Percentiles rank a stretch among this genome's conserved stretches.
phyloP scores from a whole-genome alignment of 2,888 invertebrate species.

The Drosophila fulvimacula region DNA sequence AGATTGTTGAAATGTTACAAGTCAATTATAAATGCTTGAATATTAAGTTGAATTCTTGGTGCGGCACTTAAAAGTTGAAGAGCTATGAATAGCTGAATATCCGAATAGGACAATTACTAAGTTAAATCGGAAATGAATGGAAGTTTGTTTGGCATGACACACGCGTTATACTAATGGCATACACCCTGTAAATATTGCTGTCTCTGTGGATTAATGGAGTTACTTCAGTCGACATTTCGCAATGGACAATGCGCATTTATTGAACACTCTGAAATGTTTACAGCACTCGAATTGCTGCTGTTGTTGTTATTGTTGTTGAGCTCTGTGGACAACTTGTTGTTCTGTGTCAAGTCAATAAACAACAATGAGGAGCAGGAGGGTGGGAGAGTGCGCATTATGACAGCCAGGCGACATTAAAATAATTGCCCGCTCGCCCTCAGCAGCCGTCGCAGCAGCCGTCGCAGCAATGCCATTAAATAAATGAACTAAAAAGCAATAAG shows the following conservation, averaged over 20 bases:
- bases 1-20: conserved; percentile 26
- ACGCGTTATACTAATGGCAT: not conserved
- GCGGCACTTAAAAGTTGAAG: conserved; percentile 16
- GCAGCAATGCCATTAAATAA: conserved; percentile 67
- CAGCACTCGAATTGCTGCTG: conserved; percentile 7
- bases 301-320: not conserved
- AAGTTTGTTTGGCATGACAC: not conserved
- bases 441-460: conserved; percentile 3
- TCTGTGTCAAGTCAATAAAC: conserved; percentile 15
- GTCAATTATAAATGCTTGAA: conserved; percentile 30
- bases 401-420: conserved; percentile 52
- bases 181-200: conserved; percentile 10
- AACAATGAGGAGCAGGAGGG: not conserved
- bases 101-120: conserved; percentile 17
- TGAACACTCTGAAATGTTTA: conserved; percentile 25
- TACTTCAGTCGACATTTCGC: conserved; percentile 35
- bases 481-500: conserved; percentile 73
- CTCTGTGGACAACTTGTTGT: conserved; percentile 23
- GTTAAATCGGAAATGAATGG: conserved; percentile 21
- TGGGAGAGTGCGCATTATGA: conserved; percentile 25
- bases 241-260: conserved; percentile 33
- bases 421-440: conserved; percentile 39
- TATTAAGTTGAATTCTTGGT: conserved; percentile 16
- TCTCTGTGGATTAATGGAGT: not conserved
- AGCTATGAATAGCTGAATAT: conserved; percentile 6